These are phyloP conservation scores for Cecropterus lyciades DNA, from an alignment of 1,140 invertebrate species.

Conservation along the genomic window DNA sequence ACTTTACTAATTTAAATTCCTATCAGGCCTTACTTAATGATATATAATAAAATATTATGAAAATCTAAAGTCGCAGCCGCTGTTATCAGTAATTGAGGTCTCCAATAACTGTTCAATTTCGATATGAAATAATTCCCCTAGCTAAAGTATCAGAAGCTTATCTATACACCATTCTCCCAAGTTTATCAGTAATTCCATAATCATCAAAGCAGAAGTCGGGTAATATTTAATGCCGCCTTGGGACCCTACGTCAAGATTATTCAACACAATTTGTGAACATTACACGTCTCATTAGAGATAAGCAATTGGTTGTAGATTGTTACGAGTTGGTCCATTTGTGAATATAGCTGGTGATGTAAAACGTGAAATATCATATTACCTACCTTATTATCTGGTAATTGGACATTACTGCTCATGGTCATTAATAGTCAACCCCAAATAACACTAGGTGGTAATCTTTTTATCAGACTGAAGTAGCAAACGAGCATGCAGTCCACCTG, in stretches of 20 bases:
- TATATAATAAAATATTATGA: background rate
- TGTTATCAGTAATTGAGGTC: constrained; percentile 5
- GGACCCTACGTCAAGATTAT: constrained; percentile 11
- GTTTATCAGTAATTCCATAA: constrained; percentile 18
- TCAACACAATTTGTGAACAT: constrained; percentile 19
- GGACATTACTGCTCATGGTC: too few species aligned
- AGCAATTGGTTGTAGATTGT: too few species aligned
- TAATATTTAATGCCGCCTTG: constrained; percentile 7
- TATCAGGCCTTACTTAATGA: background rate
- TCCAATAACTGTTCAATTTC: constrained; percentile 13
- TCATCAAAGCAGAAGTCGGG: background rate
- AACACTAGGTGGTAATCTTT: too few species aligned
- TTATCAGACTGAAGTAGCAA: too few species aligned
- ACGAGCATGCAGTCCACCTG: too few species aligned
- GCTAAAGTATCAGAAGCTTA: constrained; percentile 14
- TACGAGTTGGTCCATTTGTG: too few species aligned
- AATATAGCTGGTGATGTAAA: too few species aligned
- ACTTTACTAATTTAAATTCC: background rate
- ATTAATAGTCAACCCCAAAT: too few species aligned
- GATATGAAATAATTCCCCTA: constrained; percentile 11
- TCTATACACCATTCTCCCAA: constrained; percentile 25
- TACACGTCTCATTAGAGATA: constrained; percentile 18
- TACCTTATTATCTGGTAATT: too few species aligned
- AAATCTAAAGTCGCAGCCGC: background rate
- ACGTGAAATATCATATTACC: too few species aligned